These are phyloP conservation scores for Hypothenemus hampei DNA, from an alignment of 1,140 invertebrate species.

Conservation along the genomic window DNA sequence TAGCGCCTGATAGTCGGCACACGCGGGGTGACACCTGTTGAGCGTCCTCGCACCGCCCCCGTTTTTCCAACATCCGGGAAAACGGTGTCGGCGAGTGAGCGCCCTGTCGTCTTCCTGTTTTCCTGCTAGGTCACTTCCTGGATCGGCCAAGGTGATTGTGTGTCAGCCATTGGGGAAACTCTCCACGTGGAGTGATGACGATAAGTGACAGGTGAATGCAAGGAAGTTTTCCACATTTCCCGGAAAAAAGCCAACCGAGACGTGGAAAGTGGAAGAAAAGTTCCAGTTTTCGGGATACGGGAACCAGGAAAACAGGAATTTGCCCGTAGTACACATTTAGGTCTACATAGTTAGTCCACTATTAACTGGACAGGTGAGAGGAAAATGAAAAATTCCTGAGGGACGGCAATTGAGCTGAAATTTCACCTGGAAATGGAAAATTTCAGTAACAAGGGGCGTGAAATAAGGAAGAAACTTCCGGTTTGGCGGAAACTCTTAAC, in stretches of 20 bases:
- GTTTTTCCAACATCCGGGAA: background rate
- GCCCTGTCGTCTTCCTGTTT: slow-evolving; percentile 3
- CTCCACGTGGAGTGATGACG: too few relatives aligned
- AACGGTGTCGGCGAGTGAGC: background rate
- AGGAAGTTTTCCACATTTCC: slow-evolving; percentile 22
- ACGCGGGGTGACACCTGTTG: background rate
- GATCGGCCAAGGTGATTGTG: slow-evolving; percentile 26
- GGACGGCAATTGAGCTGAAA: too few relatives aligned
- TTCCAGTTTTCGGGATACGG: slow-evolving; percentile 22
- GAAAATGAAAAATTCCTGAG: too few relatives aligned
- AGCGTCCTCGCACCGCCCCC: background rate
- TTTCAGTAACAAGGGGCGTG: too few relatives aligned
- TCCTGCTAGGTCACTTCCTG: slow-evolving; percentile 28
- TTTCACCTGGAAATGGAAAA: too few relatives aligned
- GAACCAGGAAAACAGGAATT: slow-evolving; percentile 10
- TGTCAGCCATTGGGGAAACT: too few relatives aligned
- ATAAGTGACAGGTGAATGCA: slow-evolving; percentile 1
- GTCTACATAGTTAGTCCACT: too few relatives aligned
- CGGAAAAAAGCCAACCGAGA: slow-evolving; percentile 9
- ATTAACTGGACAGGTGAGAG: too few relatives aligned
- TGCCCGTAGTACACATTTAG: too few relatives aligned
- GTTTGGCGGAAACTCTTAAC: slow-evolving; percentile 25
- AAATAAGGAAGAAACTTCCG: slow-evolving; percentile 25
- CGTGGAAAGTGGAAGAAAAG: slow-evolving; percentile 30
- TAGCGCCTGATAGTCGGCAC: background rate